Conservation (phyloP, 2,888 invertebrate species). For the Zelleria hepariella region DNA sequence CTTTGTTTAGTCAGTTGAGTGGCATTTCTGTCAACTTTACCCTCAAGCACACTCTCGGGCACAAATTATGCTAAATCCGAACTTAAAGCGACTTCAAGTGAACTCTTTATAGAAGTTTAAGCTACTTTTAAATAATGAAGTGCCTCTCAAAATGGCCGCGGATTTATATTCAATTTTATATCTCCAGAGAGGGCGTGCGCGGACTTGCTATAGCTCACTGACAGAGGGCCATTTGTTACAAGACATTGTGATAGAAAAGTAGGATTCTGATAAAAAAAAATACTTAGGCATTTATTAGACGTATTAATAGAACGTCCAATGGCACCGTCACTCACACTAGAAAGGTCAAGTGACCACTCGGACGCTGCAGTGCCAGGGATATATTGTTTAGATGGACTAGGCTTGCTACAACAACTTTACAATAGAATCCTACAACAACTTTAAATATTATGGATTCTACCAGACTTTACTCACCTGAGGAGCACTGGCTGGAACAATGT, state of each 20-base stretch:
- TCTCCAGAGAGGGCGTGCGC: neutral
- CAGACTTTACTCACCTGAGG: too few species aligned
- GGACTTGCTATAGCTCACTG: neutral
- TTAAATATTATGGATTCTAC: too few species aligned
- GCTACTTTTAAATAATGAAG: slow-evolving; percentile 8
- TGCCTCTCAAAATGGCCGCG: neutral
- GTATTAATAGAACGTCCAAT: too few species aligned
- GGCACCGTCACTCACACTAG: too few species aligned
- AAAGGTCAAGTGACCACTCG: too few species aligned
- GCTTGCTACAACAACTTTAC: too few species aligned
- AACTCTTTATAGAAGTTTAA: slow-evolving; percentile 7
- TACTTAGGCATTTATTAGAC: too few species aligned
- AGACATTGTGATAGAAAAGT: neutral
- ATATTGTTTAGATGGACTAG: too few species aligned
- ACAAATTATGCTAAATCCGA: slow-evolving; percentile 5
- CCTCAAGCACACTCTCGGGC: neutral
- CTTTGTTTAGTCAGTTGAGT: too few species aligned
- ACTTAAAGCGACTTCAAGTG: slow-evolving; percentile 4
- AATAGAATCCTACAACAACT: too few species aligned
- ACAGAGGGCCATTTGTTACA: neutral
- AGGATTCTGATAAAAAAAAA: neutral
- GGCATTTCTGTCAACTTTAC: neutral
- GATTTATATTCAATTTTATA: slow-evolving; percentile 8
- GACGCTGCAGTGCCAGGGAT: too few species aligned
- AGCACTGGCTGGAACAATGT: too few species aligned